Percentiles rank a stretch among this genome's conserved stretches.
These are phyloP conservation scores for Pegea sp. DNA, from an alignment of 23 tunicate genomes.

Conservation along the genomic window DNA sequence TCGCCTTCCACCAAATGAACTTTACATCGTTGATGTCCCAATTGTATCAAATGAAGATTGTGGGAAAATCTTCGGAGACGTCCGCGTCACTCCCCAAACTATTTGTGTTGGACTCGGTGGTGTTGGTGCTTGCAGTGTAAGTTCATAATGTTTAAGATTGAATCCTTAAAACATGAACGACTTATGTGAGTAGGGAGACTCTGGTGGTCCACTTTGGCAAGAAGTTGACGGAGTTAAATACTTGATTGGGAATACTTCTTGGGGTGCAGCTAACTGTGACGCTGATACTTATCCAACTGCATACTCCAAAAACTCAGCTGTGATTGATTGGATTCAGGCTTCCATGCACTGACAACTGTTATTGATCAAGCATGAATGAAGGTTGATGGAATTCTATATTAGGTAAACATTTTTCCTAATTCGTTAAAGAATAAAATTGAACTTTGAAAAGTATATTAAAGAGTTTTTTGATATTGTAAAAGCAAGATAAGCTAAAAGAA, in stretches of 20 bases:
- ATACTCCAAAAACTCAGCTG: constrained; percentile 8
- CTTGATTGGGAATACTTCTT: constrained; percentile 16
- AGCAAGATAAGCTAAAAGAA: too few relatives aligned
- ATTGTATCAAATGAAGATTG: not conserved
- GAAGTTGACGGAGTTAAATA: constrained; percentile 1
- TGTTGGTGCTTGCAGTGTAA: not conserved
- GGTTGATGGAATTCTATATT: too few relatives aligned
- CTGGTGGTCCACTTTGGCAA: constrained; percentile 18
- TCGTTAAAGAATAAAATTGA: too few relatives aligned
- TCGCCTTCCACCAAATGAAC: not conserved
- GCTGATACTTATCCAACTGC: not conserved
- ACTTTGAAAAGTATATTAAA: too few relatives aligned
- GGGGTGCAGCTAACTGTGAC: constrained; percentile 9
- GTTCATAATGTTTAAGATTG: too few relatives aligned
- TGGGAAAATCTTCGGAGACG: not conserved
- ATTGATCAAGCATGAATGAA: too few relatives aligned
- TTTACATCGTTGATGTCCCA: not conserved
- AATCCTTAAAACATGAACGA: not conserved
- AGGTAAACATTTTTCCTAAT: too few relatives aligned
- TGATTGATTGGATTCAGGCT: constrained; percentile 7
- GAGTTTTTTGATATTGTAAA: too few relatives aligned
- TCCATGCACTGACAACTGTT: too few relatives aligned
- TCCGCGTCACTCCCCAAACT: too few relatives aligned
- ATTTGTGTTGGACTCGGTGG: too few relatives aligned
- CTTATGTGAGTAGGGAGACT: constrained; percentile 8